These are phyloP conservation scores for Melipona bicolor DNA, from an alignment of 2,888 invertebrate genomes.

Conservation along the genomic window DNA sequence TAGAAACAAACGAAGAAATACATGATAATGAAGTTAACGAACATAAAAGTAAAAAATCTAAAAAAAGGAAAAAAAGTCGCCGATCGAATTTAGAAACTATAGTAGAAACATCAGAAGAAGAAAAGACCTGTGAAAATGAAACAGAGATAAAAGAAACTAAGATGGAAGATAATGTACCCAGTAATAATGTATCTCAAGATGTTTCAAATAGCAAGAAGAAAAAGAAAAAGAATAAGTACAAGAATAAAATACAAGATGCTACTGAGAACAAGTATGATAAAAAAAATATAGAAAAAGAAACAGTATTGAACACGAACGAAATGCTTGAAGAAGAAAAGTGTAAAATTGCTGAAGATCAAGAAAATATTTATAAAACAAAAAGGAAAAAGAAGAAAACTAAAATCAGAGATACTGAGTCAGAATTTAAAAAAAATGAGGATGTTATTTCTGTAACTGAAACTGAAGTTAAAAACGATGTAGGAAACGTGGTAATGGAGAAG, in stretches of 20 bases:
- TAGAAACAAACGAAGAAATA: conserved; percentile 69
- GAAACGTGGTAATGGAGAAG: neutral
- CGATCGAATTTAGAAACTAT: conserved; percentile 77
- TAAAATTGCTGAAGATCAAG: neutral
- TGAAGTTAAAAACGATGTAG: neutral
- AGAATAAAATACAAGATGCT: conserved; percentile 35
- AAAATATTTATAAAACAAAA: conserved; percentile 13
- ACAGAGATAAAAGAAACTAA: neutral
- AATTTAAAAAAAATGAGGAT: neutral
- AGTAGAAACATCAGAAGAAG: conserved; percentile 71
- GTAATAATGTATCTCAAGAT: conserved; percentile 25
- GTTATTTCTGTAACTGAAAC: neutral
- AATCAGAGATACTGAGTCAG: neutral
- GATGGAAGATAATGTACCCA: neutral
- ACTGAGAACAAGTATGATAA: conserved; percentile 17
- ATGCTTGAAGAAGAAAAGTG: neutral
- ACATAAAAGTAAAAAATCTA: conserved; percentile 70
- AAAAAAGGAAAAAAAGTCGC: conserved; percentile 68
- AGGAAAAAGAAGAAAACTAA: conserved; percentile 35
- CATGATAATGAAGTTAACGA: conserved; percentile 78
- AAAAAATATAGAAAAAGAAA: conserved; percentile 9
- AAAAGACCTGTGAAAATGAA: conserved; percentile 19
- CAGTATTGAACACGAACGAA: neutral
- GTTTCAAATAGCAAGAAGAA: conserved; percentile 23
- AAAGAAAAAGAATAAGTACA: conserved; percentile 61